Conservation (phyloP, 2,888 invertebrate species). For the Cheilosia vernalis region DNA sequence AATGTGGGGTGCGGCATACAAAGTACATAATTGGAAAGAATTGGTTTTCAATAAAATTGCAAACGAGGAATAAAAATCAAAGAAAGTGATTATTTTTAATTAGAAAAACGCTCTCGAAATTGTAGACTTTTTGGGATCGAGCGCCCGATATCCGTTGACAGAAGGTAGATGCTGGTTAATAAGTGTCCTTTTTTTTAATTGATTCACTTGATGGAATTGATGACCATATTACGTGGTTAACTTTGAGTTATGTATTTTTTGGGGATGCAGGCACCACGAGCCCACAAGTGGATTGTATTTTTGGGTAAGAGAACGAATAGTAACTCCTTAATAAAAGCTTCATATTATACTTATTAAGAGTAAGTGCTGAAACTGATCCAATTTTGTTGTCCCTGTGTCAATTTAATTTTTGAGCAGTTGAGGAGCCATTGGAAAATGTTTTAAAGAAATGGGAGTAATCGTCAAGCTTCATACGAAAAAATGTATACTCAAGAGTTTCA, state of each 20-base stretch:
- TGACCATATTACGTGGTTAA: not conserved
- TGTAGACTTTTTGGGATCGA: not conserved
- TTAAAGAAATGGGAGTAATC: too few species aligned
- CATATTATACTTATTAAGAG: too few species aligned
- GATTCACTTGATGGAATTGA: not conserved
- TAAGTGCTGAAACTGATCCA: too few species aligned
- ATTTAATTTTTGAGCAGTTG: too few species aligned
- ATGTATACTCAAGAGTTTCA: too few species aligned
- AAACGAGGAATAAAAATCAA: slow-evolving; percentile 19
- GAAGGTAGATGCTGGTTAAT: slow-evolving; percentile 10
- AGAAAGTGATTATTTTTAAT: slow-evolving; percentile 32
- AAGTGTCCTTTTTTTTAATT: slow-evolving; percentile 34
- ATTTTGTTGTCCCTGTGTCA: too few species aligned
- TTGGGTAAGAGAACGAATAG: too few species aligned
- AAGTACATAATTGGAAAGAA: not conserved
- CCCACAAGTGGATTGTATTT: too few species aligned
- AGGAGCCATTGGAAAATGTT: too few species aligned
- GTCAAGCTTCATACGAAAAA: too few species aligned
- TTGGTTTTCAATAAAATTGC: slow-evolving; percentile 12
- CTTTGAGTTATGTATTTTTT: not conserved
- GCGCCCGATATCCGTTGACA: not conserved
- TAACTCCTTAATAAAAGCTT: too few species aligned
- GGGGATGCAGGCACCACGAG: not conserved
- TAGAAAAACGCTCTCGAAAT: slow-evolving; percentile 39
- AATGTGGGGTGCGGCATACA: slow-evolving; percentile 4